phyloP scores from a whole-genome alignment of 2,888 invertebrate genomes.

The Ypsolopha sequella region DNA sequence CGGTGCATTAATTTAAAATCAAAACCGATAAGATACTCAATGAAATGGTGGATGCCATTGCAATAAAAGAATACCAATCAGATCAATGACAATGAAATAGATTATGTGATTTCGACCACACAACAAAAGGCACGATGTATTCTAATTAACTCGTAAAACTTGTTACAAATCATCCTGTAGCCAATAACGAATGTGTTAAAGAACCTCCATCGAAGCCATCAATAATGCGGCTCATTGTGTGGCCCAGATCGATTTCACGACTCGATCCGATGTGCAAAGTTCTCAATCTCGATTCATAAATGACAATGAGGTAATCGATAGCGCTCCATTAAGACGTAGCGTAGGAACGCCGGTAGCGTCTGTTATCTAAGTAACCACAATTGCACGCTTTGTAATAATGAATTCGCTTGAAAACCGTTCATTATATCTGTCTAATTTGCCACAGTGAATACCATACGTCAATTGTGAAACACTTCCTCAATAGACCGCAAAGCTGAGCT shows the following conservation, averaged over 20 bases:
- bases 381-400: conserved; percentile 34
- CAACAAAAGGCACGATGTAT: neutral
- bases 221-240: conserved; percentile 20
- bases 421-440: conserved; percentile 19
- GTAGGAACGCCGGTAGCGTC: conserved; percentile 20
- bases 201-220: neutral
- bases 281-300: conserved; percentile 13
- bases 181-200: neutral
- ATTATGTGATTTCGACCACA: too few species aligned
- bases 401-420: conserved; percentile 19
- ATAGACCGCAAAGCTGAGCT: neutral
- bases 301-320: conserved; percentile 4
- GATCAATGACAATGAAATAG: too few species aligned
- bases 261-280: conserved; percentile 22
- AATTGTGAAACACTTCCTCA: neutral
- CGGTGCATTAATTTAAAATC: too few species aligned
- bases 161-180: neutral
- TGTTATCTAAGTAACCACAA: conserved; percentile 19
- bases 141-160: neutral
- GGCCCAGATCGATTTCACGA: conserved; percentile 40
- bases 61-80: too few species aligned
- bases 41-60: too few species aligned
- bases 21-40: too few species aligned
- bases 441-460: conserved; percentile 6
- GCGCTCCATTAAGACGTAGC: conserved; percentile 29